Conservation (phyloP, 2,888 invertebrate species). For the Caenorhabditis imperialis region DNA sequence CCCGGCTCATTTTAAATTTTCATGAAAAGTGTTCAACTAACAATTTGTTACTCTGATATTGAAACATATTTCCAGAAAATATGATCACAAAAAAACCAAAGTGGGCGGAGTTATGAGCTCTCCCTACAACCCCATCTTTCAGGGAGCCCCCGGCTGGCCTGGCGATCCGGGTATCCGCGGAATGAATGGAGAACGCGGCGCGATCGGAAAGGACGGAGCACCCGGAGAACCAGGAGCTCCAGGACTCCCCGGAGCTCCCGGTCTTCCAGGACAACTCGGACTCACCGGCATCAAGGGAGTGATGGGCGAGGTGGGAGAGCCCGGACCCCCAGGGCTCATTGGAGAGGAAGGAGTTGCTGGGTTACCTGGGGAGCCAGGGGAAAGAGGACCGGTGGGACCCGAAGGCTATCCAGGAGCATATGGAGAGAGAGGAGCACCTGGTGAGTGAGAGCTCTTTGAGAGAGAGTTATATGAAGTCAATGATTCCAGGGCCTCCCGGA, state of each 20-base stretch:
- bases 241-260: slow-evolving; percentile 45
- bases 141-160: slow-evolving; percentile 47
- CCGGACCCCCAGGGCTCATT: slow-evolving; percentile 42
- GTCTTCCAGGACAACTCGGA: slow-evolving; percentile 46
- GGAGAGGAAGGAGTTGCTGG: slow-evolving; percentile 49
- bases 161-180: slow-evolving; percentile 49
- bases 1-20: no score
- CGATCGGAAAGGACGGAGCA: slow-evolving; percentile 45
- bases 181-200: slow-evolving; percentile 46
- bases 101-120: neutral
- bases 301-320: slow-evolving; percentile 43
- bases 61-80: no score
- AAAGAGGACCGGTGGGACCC: slow-evolving; percentile 21
- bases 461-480: neutral
- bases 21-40: no score
- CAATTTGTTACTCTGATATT: no score
- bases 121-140: neutral
- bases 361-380: slow-evolving; percentile 34
- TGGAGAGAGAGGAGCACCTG: slow-evolving; percentile 35
- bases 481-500: slow-evolving; percentile 33
- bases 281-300: slow-evolving; percentile 51
- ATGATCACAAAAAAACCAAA: no score
- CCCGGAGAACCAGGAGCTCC: slow-evolving; percentile 44
- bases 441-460: no score
- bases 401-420: slow-evolving; percentile 25